Conservation (phyloP, 2,797 vertebrate species). For the Lagodon rhomboides region DNA sequence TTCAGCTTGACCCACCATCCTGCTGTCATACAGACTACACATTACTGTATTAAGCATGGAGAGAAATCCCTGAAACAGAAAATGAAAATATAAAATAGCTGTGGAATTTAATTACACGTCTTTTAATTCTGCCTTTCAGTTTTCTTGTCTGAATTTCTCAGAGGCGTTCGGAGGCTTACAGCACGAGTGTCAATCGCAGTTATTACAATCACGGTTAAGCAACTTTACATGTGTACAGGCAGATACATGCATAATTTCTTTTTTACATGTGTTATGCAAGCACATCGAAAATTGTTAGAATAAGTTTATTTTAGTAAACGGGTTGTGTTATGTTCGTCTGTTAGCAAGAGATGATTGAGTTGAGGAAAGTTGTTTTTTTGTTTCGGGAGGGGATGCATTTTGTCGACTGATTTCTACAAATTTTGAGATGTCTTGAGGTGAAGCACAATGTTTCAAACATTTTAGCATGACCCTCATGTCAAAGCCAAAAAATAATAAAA, state of each 20-base stretch:
- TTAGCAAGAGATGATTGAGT: conserved; percentile 21
- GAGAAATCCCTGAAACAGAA: neutral
- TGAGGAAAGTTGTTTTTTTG: neutral
- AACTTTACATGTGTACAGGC: conserved; percentile 43
- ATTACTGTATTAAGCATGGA: conserved; percentile 6
- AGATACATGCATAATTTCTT: conserved; percentile 23
- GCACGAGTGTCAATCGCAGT: conserved; percentile 15
- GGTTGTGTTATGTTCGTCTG: conserved; percentile 34
- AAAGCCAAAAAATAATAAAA: conserved; percentile 45
- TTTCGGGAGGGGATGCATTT: neutral
- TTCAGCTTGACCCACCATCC: neutral
- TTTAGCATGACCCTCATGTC: conserved; percentile 52
- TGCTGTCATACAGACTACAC: neutral
- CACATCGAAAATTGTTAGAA: conserved; percentile 30
- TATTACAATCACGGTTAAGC: conserved; percentile 25
- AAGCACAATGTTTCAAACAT: conserved; percentile 52
- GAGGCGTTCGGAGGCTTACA: conserved; percentile 12
- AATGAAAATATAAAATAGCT: neutral
- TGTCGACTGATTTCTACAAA: conserved; percentile 28
- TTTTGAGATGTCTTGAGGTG: conserved; percentile 39
- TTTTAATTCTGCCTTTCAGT: conserved; percentile 8
- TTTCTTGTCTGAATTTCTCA: conserved; percentile 20
- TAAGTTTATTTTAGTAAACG: conserved; percentile 37
- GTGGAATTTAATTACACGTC: neutral
- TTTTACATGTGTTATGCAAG: conserved; percentile 44